Percentiles rank a stretch among this genome's conserved stretches.
phyloP scores from a whole-genome alignment of 1,140 invertebrate species.

The Delia radicum region DNA sequence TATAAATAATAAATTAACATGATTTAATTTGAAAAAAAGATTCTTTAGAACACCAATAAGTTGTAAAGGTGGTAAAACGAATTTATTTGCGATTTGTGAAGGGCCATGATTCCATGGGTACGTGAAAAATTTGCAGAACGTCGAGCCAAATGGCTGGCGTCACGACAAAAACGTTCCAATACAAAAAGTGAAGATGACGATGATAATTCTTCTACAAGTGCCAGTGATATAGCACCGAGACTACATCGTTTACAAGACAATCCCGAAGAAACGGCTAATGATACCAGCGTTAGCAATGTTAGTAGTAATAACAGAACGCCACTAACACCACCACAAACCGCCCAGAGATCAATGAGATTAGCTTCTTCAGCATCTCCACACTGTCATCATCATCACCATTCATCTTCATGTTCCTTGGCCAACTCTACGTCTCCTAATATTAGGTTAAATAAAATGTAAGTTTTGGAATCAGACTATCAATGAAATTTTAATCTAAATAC shows the following conservation, averaged over 20 bases:
- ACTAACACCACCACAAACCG: conserved; percentile 23
- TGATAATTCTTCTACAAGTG: not conserved
- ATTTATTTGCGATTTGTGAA: not conserved
- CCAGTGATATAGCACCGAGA: conserved; percentile 10
- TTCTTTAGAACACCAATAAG: not conserved
- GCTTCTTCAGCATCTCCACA: not conserved
- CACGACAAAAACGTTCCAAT: conserved; percentile 32
- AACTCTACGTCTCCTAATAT: not conserved
- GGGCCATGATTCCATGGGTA: conserved; percentile 54
- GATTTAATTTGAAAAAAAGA: not conserved
- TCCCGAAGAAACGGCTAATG: not conserved
- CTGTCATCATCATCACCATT: not conserved
- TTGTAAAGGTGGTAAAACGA: not conserved
- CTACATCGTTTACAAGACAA: not conserved
- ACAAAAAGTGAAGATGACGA: not conserved
- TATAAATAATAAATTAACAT: not conserved
- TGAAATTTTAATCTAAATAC: not conserved
- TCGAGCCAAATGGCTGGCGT: conserved; percentile 48
- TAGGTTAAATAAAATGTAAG: conserved; percentile 37
- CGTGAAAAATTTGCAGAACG: conserved; percentile 52
- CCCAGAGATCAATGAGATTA: conserved; percentile 2
- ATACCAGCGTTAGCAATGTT: not conserved
- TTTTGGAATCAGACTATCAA: conserved; percentile 33
- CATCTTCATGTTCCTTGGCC: not conserved
- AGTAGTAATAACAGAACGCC: not conserved